These are phyloP conservation scores for Agrypnia vestita DNA, from an alignment of 1,140 invertebrate genomes.

Conservation along the genomic window DNA sequence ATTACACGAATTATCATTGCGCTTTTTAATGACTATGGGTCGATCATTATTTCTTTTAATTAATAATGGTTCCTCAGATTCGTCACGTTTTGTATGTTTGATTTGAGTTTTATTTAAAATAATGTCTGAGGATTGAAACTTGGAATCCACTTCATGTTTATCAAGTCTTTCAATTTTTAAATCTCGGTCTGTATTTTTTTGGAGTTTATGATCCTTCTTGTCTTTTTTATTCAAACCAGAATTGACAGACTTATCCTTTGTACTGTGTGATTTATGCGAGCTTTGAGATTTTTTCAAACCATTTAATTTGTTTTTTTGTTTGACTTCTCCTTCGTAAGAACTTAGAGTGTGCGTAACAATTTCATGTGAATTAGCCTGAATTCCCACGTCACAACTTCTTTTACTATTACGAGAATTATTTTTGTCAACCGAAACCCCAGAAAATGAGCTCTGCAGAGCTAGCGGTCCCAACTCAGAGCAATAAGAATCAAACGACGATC, in stretches of 20 bases:
- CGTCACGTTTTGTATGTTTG: conserved; percentile 26
- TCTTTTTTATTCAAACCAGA: conserved; percentile 56
- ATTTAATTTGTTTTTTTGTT: conserved; percentile 50
- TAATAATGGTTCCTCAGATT: conserved; percentile 50
- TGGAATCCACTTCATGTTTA: conserved; percentile 50
- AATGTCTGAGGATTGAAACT: conserved; percentile 46
- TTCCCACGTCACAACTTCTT: conserved; percentile 72
- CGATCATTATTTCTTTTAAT: conserved; percentile 47
- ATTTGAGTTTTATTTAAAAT: conserved; percentile 8
- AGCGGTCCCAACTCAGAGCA: conserved; percentile 66
- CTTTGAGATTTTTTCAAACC: conserved; percentile 51
- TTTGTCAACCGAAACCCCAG: conserved; percentile 70
- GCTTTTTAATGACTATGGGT: conserved; percentile 58
- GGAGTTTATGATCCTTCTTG: conserved; percentile 61
- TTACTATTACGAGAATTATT: conserved; percentile 71
- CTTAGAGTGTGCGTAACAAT: conserved; percentile 74
- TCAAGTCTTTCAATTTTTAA: not conserved
- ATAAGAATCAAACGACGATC: conserved; percentile 63
- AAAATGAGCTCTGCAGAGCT: conserved; percentile 68
- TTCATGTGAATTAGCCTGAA: conserved; percentile 76
- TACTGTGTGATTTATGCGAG: conserved; percentile 29
- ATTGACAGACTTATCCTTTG: conserved; percentile 35
- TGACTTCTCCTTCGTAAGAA: conserved; percentile 56
- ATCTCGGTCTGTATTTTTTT: conserved; percentile 61
- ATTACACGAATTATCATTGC: conserved; percentile 54